These are phyloP conservation scores for Halotydeus destructor DNA, from an alignment of 1,140 invertebrate genomes.

Conservation along the genomic window DNA sequence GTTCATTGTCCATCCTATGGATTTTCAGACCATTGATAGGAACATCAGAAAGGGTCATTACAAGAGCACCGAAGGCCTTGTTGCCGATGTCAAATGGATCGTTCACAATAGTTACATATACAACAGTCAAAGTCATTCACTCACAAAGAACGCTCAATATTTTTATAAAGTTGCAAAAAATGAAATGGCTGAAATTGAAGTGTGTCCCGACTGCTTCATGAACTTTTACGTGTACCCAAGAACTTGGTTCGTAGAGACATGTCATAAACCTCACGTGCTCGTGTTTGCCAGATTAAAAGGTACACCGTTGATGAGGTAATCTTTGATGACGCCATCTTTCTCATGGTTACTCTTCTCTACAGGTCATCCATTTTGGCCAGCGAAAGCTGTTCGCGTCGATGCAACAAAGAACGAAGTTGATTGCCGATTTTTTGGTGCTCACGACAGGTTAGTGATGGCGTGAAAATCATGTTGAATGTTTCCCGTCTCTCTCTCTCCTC, in stretches of 20 bases:
- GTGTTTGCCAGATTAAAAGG: conserved; percentile 84
- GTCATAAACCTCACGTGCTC: conserved; percentile 54
- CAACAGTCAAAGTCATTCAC: conserved; percentile 32
- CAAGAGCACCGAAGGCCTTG: conserved; percentile 66
- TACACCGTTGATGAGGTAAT: not conserved
- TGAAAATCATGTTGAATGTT: not conserved
- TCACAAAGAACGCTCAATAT: conserved; percentile 41
- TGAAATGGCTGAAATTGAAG: conserved; percentile 72
- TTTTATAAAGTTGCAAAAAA: conserved; percentile 58
- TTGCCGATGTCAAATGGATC: conserved; percentile 75
- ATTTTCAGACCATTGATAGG: conserved; percentile 44
- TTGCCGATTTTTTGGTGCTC: conserved; percentile 78
- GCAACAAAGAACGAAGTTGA: conserved; percentile 43
- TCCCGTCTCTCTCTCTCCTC: conserved; percentile 1
- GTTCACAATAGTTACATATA: conserved; percentile 74
- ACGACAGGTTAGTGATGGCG: conserved; percentile 39
- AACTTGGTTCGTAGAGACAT: conserved; percentile 75
- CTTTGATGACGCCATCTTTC: not conserved
- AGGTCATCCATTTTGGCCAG: conserved; percentile 74
- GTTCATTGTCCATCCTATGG: conserved; percentile 64
- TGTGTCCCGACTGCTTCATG: conserved; percentile 75
- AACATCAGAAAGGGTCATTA: conserved; percentile 57
- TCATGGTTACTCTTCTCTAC: not conserved
- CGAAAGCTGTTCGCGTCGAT: conserved; percentile 56
- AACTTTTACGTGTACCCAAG: conserved; percentile 57